A percentile compares a stretch with the other conserved stretches of the same genome.
Evolutionary conservation across 2,888 invertebrate species (phyloP).

Genomic region (Acleris literana): DNA sequence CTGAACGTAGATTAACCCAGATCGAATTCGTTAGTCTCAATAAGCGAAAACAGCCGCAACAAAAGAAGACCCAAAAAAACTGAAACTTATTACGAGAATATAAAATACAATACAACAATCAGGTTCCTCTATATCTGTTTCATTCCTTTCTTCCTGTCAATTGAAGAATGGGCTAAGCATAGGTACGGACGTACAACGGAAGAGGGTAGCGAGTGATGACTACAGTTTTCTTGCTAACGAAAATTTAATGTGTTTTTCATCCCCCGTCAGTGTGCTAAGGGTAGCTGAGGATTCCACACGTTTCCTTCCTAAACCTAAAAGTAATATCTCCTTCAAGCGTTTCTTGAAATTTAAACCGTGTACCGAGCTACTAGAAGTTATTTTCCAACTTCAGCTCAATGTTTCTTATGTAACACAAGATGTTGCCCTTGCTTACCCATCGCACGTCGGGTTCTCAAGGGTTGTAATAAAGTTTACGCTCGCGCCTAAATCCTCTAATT

Average conservation of each 20-base stretch:
- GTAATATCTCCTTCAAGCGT: background rate
- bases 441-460: background rate
- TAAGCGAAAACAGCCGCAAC: too few species aligned
- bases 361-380: background rate
- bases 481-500: slow-evolving; percentile 14
- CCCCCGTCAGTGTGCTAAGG: slow-evolving; percentile 4
- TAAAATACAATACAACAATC: too few species aligned
- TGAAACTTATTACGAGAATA: too few species aligned
- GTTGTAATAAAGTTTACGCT: slow-evolving; percentile 6
- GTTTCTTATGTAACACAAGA: background rate
- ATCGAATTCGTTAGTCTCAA: too few species aligned
- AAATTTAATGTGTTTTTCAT: slow-evolving; percentile 20
- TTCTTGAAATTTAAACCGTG: background rate
- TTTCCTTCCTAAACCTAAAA: background rate
- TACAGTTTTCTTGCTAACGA: slow-evolving; percentile 4
- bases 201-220: slow-evolving; percentile 5
- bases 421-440: background rate
- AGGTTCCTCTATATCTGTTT: too few species aligned
- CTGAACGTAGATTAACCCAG: too few species aligned
- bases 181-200: background rate
- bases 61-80: too few species aligned
- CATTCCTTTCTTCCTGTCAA: too few species aligned
- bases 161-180: too few species aligned
- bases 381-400: background rate
- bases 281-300: background rate